Base-by-base conservation (phyloP, 64 coral and sea anemone species). In the Actinia equina region DNA sequence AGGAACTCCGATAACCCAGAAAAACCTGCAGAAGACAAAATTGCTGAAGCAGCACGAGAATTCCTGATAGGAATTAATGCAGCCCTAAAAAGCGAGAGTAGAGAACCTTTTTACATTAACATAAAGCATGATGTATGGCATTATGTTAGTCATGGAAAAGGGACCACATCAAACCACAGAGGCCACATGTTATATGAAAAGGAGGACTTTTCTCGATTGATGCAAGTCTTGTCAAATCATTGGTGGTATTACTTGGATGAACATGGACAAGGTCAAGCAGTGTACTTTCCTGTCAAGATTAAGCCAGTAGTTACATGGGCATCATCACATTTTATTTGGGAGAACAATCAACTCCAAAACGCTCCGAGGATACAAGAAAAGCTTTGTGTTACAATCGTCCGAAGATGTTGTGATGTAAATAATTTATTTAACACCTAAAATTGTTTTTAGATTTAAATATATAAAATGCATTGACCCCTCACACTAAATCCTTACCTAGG, bases 101-200 rank as follows among this genome's bases (percentile, higher is more conserved):
- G 78, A 17, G 71, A 83, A 22, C 71, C 71, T 58, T 53, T 89
- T 56, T 89, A 83, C 69, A 62, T 89, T 15, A n/a, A 84, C 43
- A 71, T 89, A 80, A 17, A 89, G 52, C 46, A 84, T 44, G 88
- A 89, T 83, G 63, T 89, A 17, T 89, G 88, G 88, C 61, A 62
- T n/a, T 89, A 25, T 51, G 3, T 89, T 44, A 53, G 22, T 22
- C 23, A 41, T 53, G 26, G 25, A 43, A 89, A 89, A 89, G 88
- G 88, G 17, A 71, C 37, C 64, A 44, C 30, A 22, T 77, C 74
- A n/a, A 22, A 43, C 26, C 84, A 86, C 42, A 23, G 64, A 65
- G 84, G 27, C 2, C 43, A 86, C 43, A 86, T 17, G 17, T 16
- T 86, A 30, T 86, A 86, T 44, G n/a, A 44, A 15, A 84, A 84